Evolutionary conservation across 2,797 vertebrate genomes (phyloP).

Genomic region (Phyllotis vaccarum): DNA sequence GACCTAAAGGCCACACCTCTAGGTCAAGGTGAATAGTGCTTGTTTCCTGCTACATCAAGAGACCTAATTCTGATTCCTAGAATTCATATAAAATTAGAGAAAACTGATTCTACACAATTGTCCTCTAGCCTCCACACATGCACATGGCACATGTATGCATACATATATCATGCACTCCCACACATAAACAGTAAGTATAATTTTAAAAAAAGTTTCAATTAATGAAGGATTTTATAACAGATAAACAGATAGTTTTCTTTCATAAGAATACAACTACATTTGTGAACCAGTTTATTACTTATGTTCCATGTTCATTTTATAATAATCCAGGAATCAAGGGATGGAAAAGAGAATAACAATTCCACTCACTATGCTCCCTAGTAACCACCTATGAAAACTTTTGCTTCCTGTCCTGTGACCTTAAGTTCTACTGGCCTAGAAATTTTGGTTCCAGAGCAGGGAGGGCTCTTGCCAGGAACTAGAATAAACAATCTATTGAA

Average conservation of each 20-base stretch:
- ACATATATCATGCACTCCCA: neutral
- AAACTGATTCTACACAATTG: neutral
- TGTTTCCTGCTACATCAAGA: no score
- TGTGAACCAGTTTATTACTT: neutral
- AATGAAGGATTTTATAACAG: neutral
- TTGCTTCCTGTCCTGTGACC: neutral
- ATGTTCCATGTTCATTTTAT: neutral
- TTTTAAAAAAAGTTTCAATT: neutral
- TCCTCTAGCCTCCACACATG: neutral
- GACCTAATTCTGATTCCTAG: neutral
- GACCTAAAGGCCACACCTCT: no score
- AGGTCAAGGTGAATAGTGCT: no score
- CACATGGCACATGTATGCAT: neutral
- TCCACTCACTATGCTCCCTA: neutral
- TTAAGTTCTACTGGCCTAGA: neutral
- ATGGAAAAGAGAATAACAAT: neutral
- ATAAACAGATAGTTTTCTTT: neutral
- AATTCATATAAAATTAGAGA: neutral
- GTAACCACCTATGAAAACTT: neutral
- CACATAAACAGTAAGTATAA: neutral
- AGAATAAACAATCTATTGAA: neutral
- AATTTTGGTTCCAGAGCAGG: neutral
- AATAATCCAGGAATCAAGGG: neutral
- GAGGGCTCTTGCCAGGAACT: neutral
- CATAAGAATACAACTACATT: neutral